phyloP scores from a whole-genome alignment of 2,113 vertebrate species.

The Gila orcuttii region DNA sequence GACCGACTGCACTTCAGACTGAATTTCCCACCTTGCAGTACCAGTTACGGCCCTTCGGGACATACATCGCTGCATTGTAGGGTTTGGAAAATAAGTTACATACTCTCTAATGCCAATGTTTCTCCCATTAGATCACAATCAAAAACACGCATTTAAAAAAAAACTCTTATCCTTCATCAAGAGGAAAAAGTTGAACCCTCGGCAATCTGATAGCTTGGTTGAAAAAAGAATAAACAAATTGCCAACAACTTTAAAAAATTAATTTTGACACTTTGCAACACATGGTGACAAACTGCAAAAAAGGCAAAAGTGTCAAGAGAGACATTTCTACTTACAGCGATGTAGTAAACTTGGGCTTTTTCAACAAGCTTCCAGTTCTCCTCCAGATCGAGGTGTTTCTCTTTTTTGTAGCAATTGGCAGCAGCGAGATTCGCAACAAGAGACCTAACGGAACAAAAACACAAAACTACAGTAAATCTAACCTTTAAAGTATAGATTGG shows the following conservation, averaged over 20 bases:
- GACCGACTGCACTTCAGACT: conserved; percentile 7
- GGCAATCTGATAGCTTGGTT: neutral
- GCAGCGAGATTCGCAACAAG: conserved; percentile 95
- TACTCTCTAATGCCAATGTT: conserved; percentile 17
- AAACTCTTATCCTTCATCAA: neutral
- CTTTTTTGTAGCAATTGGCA: conserved; percentile 97
- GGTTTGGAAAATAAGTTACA: conserved; percentile 37
- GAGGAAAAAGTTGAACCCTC: neutral
- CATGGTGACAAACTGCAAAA: neutral
- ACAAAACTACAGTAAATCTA: conserved; percentile 17
- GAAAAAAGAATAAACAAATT: neutral
- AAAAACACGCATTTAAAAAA: conserved; percentile 11
- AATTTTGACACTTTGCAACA: neutral
- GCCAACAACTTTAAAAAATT: neutral
- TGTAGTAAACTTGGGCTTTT: conserved; percentile 94
- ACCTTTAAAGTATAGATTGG: neutral
- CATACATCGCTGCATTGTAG: conserved; percentile 6
- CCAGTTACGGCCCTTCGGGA: conserved; percentile 6
- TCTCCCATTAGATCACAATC: conserved; percentile 25
- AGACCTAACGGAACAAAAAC: conserved; percentile 80
- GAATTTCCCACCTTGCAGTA: neutral
- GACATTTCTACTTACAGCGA: conserved; percentile 86
- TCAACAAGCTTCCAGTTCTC: conserved; percentile 96
- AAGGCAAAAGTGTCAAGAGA: neutral
- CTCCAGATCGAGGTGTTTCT: conserved; percentile 93